Conservation (phyloP, 2,888 invertebrate genomes). For the Pedicia rivosa region DNA sequence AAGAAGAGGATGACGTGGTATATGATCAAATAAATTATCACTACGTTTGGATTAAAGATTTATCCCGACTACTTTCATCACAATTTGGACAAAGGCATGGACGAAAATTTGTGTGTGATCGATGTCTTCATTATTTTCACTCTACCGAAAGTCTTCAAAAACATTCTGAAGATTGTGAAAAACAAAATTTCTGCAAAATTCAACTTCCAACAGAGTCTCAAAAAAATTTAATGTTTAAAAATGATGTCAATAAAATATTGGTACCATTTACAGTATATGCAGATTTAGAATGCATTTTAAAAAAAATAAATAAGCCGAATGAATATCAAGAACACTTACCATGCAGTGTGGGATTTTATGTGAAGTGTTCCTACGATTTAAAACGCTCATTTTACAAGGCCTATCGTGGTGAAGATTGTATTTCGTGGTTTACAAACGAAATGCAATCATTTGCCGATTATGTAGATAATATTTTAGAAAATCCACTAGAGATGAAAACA, state of each 20-base stretch:
- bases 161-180: not conserved
- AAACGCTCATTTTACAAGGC: conserved; percentile 9
- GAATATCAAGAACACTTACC: conserved; percentile 11
- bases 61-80: conserved; percentile 9
- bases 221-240: conserved; percentile 9
- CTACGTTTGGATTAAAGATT: conserved; percentile 10
- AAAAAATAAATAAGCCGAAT: conserved; percentile 1
- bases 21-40: conserved; percentile 5
- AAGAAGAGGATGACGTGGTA: not conserved
- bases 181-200: conserved; percentile 7
- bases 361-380: conserved; percentile 14
- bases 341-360: conserved; percentile 13
- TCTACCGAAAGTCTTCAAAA: not conserved
- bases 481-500: not conserved
- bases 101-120: conserved; percentile 10
- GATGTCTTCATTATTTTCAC: conserved; percentile 13
- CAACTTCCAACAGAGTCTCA: conserved; percentile 5
- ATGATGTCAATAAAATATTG: conserved; percentile 9
- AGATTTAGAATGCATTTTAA: conserved; percentile 12
- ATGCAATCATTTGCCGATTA: not conserved
- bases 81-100: conserved; percentile 5
- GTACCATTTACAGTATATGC: conserved; percentile 12
- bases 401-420: conserved; percentile 7
- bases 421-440: conserved; percentile 5
- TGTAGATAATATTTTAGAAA: not conserved